A percentile compares a stretch with the other conserved stretches of the same genome.
Evolutionary conservation across 2,888 invertebrate genomes (phyloP).

Genomic region (Galeopsomyia nigrocyanea): DNA sequence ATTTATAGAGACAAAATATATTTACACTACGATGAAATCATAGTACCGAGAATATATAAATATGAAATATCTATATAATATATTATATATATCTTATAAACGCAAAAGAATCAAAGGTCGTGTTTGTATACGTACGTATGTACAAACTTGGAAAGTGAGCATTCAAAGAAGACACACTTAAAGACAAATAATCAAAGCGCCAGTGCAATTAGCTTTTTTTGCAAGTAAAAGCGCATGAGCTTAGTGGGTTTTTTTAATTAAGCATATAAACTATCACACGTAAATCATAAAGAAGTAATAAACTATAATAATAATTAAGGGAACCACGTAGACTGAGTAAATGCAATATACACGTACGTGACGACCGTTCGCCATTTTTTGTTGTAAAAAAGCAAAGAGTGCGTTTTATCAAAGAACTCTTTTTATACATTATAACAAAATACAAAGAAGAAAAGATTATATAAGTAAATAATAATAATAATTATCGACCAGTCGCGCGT

Average conservation of each 20-base stretch:
- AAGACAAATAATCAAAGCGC: constrained; percentile 41
- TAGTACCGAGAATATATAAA: constrained; percentile 42
- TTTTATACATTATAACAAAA: constrained; percentile 31
- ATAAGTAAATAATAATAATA: constrained; percentile 13
- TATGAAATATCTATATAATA: constrained; percentile 38
- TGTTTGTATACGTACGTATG: constrained; percentile 44
- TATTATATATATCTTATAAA: constrained; percentile 45
- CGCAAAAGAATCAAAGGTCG: constrained; percentile 58
- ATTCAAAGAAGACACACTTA: constrained; percentile 26
- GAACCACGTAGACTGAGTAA: constrained; percentile 68
- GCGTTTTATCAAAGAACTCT: constrained; percentile 23
- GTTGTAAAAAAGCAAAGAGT: constrained; percentile 27
- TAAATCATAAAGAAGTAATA: constrained; percentile 52
- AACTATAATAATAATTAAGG: constrained; percentile 57
- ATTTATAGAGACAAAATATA: constrained; percentile 47
- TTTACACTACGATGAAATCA: constrained; percentile 47
- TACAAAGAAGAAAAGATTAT: constrained; percentile 23
- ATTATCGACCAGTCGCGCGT: constrained; percentile 32
- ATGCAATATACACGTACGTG: constrained; percentile 65
- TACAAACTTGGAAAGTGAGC: constrained; percentile 11
- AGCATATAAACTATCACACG: constrained; percentile 38
- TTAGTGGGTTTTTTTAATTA: constrained; percentile 34
- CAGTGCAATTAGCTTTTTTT: constrained; percentile 26
- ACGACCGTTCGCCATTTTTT: constrained; percentile 63
- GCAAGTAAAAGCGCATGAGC: constrained; percentile 26